Evolutionary conservation across 2,797 vertebrate species (phyloP).

Genomic region (Delichon dasypus): DNA sequence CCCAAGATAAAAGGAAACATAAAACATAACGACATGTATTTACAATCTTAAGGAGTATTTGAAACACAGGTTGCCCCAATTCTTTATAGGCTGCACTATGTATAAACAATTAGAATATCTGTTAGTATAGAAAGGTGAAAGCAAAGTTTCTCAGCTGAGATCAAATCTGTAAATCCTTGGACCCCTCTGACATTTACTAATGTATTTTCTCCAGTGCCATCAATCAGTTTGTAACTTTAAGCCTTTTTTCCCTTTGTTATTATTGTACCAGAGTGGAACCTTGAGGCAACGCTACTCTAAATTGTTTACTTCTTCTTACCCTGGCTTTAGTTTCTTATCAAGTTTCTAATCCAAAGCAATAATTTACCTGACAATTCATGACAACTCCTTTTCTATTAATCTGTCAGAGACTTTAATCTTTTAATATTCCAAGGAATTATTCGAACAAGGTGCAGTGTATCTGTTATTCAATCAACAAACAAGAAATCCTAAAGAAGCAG

Average conservation of each 20-base stretch:
- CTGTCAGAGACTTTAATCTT: slow-evolving; percentile 27
- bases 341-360: slow-evolving; percentile 26
- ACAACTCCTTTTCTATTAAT: not conserved
- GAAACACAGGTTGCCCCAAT: not conserved
- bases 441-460: not conserved
- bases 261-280: not conserved
- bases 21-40: not conserved
- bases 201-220: not conserved
- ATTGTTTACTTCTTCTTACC: slow-evolving; percentile 13
- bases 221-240: not conserved
- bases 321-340: slow-evolving; percentile 3
- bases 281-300: not conserved
- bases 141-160: not conserved
- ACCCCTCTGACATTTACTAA: not conserved
- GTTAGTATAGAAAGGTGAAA: not conserved
- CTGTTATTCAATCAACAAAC: not conserved
- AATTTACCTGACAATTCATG: slow-evolving; percentile 23
- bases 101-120: not conserved
- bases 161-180: not conserved
- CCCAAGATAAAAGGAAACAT: not conserved
- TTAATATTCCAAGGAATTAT: slow-evolving; percentile 17
- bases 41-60: not conserved
- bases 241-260: not conserved
- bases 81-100: not conserved
- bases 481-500: not conserved